These are phyloP conservation scores for Anguilla anguilla DNA, from an alignment of 2,797 vertebrate species.

Conservation along the genomic window DNA sequence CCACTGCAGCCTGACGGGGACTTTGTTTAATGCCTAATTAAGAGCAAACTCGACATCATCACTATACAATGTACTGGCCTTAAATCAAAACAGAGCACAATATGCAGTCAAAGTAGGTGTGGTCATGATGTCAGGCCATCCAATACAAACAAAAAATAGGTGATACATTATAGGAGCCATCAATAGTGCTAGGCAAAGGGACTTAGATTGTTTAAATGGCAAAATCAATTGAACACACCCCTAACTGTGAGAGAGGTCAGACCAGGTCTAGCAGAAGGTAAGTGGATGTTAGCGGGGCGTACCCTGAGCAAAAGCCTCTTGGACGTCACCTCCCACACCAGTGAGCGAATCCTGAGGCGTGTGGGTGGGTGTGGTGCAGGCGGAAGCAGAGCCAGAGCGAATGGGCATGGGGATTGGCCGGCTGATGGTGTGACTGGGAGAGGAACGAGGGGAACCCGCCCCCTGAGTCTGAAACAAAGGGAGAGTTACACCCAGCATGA, in stretches of 20 bases:
- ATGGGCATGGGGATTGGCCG: slow-evolving; percentile 92
- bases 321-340: slow-evolving; percentile 95
- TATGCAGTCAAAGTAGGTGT: too few species aligned
- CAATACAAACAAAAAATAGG: too few species aligned
- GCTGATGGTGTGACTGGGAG: slow-evolving; percentile 92
- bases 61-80: background rate
- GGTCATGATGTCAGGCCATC: too few species aligned
- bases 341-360: slow-evolving; percentile 97
- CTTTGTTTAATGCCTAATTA: background rate
- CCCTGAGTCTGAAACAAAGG: slow-evolving; percentile 88
- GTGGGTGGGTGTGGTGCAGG: slow-evolving; percentile 90
- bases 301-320: slow-evolving; percentile 98
- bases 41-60: background rate
- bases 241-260: background rate
- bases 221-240: background rate
- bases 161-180: background rate
- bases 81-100: too few species aligned
- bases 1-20: background rate
- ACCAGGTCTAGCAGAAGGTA: background rate
- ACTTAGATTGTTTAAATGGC: background rate
- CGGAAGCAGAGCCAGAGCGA: slow-evolving; percentile 83
- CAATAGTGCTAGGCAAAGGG: background rate
- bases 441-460: slow-evolving; percentile 90
- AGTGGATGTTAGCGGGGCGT: background rate
- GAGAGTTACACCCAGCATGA: slow-evolving; percentile 15